Conservation (phyloP, 2,113 vertebrate genomes). For the Corythornis cristatus region DNA sequence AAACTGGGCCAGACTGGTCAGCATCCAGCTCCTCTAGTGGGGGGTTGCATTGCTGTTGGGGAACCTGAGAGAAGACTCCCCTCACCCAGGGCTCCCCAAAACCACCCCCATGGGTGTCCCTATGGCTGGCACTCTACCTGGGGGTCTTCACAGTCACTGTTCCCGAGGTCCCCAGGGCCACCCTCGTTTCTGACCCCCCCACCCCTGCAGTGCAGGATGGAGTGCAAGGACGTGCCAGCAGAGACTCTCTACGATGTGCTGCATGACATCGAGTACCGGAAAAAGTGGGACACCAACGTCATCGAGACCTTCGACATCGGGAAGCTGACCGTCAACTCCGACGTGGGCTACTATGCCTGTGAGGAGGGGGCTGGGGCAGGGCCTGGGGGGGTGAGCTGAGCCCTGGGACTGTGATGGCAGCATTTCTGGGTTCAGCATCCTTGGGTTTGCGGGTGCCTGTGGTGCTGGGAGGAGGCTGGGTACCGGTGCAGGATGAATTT, state of each 20-base stretch:
- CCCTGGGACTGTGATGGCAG: not conserved
- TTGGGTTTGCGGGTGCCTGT: not conserved
- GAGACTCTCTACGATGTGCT: conserved; percentile 94
- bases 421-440: not conserved
- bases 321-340: conserved; percentile 90
- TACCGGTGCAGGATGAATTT: not conserved
- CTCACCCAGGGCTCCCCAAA: too few relatives aligned
- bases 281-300: conserved; percentile 94
- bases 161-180: not conserved
- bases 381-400: not conserved
- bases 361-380: not conserved
- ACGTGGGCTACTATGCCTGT: conserved; percentile 95
- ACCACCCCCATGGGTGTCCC: too few relatives aligned
- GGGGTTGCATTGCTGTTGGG: not conserved
- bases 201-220: conserved; percentile 87
- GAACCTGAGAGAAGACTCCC: not conserved
- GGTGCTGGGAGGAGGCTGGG: not conserved
- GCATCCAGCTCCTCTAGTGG: not conserved
- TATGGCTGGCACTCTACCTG: not conserved
- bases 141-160: not conserved
- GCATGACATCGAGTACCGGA: conserved; percentile 92
- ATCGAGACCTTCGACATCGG: conserved; percentile 97
- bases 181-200: not conserved
- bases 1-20: not conserved
- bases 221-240: conserved; percentile 85